phyloP scores from a whole-genome alignment of 2,113 vertebrate genomes.

The Xiphorhynchus elegans region DNA sequence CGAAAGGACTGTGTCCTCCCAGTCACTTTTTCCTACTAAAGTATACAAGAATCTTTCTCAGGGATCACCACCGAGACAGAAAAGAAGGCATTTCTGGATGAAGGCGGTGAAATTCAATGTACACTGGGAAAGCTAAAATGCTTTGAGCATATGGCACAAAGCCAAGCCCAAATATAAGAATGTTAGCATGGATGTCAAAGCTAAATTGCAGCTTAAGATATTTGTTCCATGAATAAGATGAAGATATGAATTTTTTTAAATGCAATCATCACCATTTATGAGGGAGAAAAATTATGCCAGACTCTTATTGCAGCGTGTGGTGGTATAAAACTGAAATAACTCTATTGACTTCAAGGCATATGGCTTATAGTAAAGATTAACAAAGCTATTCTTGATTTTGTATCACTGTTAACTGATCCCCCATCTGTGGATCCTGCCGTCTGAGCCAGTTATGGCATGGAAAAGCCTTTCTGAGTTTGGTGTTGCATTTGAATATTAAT shows the following conservation, averaged over 20 bases:
- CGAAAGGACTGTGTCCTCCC: neutral
- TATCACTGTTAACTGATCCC: constrained; percentile 41
- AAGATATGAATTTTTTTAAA: neutral
- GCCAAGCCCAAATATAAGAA: neutral
- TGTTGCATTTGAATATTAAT: constrained; percentile 34
- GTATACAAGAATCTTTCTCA: neutral
- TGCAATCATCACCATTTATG: neutral
- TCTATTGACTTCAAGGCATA: constrained; percentile 57
- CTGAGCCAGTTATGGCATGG: constrained; percentile 22
- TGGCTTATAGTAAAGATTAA: constrained; percentile 61
- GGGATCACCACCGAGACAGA: neutral
- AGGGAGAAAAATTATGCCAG: neutral
- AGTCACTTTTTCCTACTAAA: neutral
- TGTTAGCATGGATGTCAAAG: neutral
- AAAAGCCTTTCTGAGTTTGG: constrained; percentile 30
- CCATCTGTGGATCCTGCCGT: constrained; percentile 48
- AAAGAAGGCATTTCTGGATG: neutral
- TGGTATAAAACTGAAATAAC: constrained; percentile 44
- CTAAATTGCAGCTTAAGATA: constrained; percentile 12
- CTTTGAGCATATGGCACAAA: neutral
- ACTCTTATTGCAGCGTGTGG: neutral
- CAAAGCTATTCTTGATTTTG: constrained; percentile 45
- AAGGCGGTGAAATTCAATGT: neutral
- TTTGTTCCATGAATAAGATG: neutral
- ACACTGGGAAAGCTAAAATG: neutral